Conservation (phyloP, 2,888 invertebrate species). For the Anaspis maculata region DNA sequence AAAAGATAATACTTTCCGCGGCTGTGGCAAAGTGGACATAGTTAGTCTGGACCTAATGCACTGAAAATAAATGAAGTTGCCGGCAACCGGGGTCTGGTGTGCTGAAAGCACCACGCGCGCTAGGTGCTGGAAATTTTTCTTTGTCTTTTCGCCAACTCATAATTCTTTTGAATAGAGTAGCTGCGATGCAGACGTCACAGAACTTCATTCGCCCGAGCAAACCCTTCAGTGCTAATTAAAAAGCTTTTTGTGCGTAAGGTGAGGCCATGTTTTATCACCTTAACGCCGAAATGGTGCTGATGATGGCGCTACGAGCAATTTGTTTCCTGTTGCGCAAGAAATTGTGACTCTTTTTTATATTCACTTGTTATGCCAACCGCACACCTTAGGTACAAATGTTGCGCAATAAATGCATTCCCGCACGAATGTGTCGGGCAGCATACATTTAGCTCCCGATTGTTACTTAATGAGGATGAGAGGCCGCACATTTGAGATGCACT, state of each 20-base stretch:
- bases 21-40: conserved; percentile 24
- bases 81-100: conserved; percentile 15
- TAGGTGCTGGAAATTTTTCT: conserved; percentile 13
- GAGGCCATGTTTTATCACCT: conserved; percentile 9
- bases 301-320: too few relatives aligned
- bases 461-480: too few relatives aligned
- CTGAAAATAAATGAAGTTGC: conserved; percentile 20
- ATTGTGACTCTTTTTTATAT: too few relatives aligned
- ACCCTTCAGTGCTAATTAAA: conserved; percentile 14
- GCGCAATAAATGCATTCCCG: too few relatives aligned
- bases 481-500: too few relatives aligned
- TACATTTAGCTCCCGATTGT: too few relatives aligned
- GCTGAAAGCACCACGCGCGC: conserved; percentile 6
- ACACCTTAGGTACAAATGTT: too few relatives aligned
- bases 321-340: too few relatives aligned
- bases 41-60: conserved; percentile 20
- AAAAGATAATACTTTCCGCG: conserved; percentile 4
- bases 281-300: too few relatives aligned
- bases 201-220: conserved; percentile 18
- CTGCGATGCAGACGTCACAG: conserved; percentile 13
- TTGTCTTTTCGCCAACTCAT: conserved; percentile 15
- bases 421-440: too few relatives aligned
- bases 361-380: too few relatives aligned
- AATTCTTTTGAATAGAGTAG: conserved; percentile 17
- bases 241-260: conserved; percentile 11